A percentile compares a stretch with the other conserved stretches of the same genome.
These are phyloP conservation scores for Protomyctophum bolini DNA, from an alignment of 2,113 vertebrate species.

Conservation along the genomic window DNA sequence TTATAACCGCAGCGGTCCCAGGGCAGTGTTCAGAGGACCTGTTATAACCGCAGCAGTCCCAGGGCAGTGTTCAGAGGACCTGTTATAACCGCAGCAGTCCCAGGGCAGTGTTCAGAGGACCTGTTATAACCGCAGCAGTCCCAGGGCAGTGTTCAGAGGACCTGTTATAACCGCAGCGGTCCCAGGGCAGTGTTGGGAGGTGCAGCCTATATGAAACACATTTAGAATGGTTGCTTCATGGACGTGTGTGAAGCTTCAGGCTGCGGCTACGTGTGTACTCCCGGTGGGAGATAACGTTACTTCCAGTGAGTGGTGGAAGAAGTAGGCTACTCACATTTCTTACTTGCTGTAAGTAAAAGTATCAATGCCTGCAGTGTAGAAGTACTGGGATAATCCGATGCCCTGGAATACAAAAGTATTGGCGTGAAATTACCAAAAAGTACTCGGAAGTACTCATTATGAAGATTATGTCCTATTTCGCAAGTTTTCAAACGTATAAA, in stretches of 20 bases:
- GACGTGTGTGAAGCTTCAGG: not conserved
- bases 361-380: no score
- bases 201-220: not conserved
- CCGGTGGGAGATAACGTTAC: not conserved
- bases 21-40: not conserved
- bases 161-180: not conserved
- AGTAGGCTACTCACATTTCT: no score
- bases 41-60: not conserved
- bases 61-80: conserved; percentile 1
- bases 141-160: not conserved
- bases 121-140: not conserved
- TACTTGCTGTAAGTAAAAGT: no score
- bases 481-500: no score
- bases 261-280: not conserved
- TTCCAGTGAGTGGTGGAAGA: no score
- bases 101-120: not conserved
- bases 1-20: not conserved
- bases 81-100: not conserved
- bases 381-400: no score
- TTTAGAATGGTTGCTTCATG: not conserved
- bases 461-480: no score
- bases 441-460: no score
- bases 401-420: no score
- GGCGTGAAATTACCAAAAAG: no score
- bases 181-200: not conserved